Base-by-base conservation (phyloP, 2,888 invertebrate genomes). In the Melipona bicolor region DNA sequence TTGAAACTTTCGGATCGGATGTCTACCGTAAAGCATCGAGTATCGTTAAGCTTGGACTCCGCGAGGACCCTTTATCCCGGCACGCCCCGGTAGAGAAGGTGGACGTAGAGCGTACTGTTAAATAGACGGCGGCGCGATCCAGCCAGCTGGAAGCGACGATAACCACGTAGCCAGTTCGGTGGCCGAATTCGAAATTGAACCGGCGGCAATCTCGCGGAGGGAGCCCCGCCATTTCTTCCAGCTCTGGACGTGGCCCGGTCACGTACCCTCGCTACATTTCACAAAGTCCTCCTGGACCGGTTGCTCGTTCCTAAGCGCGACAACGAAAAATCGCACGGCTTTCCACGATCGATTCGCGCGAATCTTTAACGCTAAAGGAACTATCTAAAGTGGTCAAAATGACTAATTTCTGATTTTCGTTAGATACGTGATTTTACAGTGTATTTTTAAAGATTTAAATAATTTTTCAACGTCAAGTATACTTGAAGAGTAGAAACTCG, bases 61-160 rank as follows among this genome's bases (percentile, higher is more conserved):
- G 19, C 70, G 36, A 19, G 79, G 43, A 59, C 59, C 67, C 70
- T 81, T 81, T 77, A 62, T 73, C 43, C 70, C 4, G 52, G 43
- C 62, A 61, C 71, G 64, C 19, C 32, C 11, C 11, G 43, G 43
- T 1, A 43, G 50, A 19, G 65, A 36, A 59, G 52, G 56, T 54
- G 85, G 80, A 85, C 82, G 79, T 71, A 74, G 68, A 70, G 75
- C 73, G 61, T 15, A 11, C 64, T 54, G 62, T 82, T 85, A 85
- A 83, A 81, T 75, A 75, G 59, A 64, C 24, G 70, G 49, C 64
- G 59, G 49, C 24, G 76, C 62, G 62, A 87, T 72, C 82, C 84
- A 87, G 77, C 88, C 90, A 88, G 67, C 87, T 88, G 92, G 88
- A 91, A 91, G 85, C 81, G 49, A 81, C 89, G 92, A 92, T 91